Base-by-base conservation (phyloP, 2,888 invertebrate species). In the Azorinus chamasolen region DNA sequence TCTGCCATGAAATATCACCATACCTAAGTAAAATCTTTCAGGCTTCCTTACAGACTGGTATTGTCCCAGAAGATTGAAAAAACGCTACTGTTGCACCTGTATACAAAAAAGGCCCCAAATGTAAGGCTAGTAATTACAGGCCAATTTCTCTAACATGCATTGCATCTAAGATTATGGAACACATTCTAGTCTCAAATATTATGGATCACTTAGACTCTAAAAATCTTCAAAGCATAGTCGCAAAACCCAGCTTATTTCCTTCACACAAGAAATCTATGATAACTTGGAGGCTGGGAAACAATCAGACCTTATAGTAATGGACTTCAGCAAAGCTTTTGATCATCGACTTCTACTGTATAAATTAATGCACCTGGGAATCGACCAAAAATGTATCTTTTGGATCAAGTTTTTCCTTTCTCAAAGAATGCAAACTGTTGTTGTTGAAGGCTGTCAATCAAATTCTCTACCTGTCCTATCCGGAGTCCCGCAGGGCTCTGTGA, bases 251-350 rank as follows among this genome's bases (percentile, higher is more conserved):
- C 63, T 63, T 1, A 14, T 74, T 10, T 43, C 39, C n/a, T 69
- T 69, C 45, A 37, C 62, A 10, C 66, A 74, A 43, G 62, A 74
- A 55, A 24, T 54, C n/a, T n/a, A n/a, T n/a, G n/a, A n/a, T n/a
- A n/a, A n/a, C n/a, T n/a, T n/a, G n/a, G n/a, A n/a, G n/a, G n/a
- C n/a, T n/a, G n/a, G n/a, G n/a, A n/a, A n/a, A n/a, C n/a, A n/a
- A n/a, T n/a, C n/a, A n/a, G n/a, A n/a, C n/a, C n/a, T n/a, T n/a
- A n/a, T n/a, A n/a, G n/a, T n/a, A n/a, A n/a, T n/a, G n/a, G n/a
- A n/a, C n/a, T n/a, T n/a, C n/a, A n/a, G n/a, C n/a, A n/a, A n/a
- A n/a, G n/a, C n/a, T n/a, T n/a, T n/a, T n/a, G n/a, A n/a, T n/a
- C n/a, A n/a, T n/a, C n/a, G n/a, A n/a, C n/a, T n/a, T n/a, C n/a